Evolutionary conservation across 2,113 vertebrate species (phyloP).

Genomic region (Serilophus lunatus): DNA sequence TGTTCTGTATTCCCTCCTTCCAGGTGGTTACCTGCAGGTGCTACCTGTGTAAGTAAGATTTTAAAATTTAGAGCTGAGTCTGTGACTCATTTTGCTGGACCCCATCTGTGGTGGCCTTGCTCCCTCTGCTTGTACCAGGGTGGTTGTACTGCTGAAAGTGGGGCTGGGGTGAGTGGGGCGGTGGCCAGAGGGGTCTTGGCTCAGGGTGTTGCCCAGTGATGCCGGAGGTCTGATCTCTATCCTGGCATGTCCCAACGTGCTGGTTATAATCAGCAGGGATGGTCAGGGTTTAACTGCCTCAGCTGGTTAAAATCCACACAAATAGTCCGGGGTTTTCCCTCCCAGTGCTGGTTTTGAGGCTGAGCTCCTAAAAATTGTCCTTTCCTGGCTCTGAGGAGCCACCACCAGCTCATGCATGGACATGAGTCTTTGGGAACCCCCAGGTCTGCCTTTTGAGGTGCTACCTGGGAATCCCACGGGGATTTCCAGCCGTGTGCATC

Average conservation of each 20-base stretch:
- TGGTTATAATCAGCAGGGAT: not conserved
- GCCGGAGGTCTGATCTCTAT: not conserved
- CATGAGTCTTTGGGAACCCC: not conserved
- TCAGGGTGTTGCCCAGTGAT: rapidly evolving
- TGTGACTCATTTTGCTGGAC: not conserved
- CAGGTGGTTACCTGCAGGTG: not conserved
- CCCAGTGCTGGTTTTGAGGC: not conserved
- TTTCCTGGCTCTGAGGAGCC: not conserved
- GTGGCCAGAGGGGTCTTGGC: not conserved
- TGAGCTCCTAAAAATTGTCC: not conserved
- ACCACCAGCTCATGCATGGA: not conserved
- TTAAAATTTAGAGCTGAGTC: not conserved
- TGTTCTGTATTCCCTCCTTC: not conserved
- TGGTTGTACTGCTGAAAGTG: rapidly evolving
- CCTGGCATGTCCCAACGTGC: not conserved
- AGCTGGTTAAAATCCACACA: not conserved
- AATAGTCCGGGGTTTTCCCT: not conserved
- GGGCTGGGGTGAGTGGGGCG: not conserved
- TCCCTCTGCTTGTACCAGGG: not conserved
- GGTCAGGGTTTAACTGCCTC: not conserved
- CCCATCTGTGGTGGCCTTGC: not conserved
- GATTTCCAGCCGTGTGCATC: not conserved
- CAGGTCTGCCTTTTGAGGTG: not conserved
- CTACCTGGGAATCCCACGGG: not conserved
- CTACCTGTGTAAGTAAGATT: not conserved